These are phyloP conservation scores for Amphipyra tragopoginis DNA, from an alignment of 2,888 invertebrate species.

Conservation along the genomic window DNA sequence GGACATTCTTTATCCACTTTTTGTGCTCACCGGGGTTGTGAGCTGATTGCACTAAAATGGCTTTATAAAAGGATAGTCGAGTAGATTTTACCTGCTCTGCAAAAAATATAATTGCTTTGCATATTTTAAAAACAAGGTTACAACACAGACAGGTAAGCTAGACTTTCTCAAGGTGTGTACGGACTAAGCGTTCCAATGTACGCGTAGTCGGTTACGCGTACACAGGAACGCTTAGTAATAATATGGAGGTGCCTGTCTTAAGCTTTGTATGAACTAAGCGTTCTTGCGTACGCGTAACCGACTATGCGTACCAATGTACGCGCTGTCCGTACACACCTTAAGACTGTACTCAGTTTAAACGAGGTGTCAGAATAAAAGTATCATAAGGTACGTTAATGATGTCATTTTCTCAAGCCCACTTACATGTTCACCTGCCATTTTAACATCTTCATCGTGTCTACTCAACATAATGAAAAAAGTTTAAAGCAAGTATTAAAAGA, in stretches of 20 bases:
- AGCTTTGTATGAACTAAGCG: no score
- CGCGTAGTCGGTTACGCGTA: no score
- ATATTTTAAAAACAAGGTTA: conserved; percentile 39
- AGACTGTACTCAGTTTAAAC: conserved; percentile 20
- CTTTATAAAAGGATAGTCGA: conserved; percentile 21
- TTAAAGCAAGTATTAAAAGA: conserved; percentile 23
- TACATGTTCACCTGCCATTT: conserved; percentile 23
- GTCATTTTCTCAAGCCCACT: conserved; percentile 28
- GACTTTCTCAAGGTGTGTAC: no score
- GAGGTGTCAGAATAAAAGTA: conserved; percentile 20
- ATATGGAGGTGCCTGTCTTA: no score
- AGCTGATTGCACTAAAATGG: conserved; percentile 29
- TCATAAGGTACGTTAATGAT: conserved; percentile 26
- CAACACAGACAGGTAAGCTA: conserved; percentile 21
- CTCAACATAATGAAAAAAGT: conserved; percentile 52
- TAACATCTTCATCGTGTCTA: conserved; percentile 18
- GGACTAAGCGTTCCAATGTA: no score
- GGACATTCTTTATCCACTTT: conserved; percentile 34
- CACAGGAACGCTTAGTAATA: no score
- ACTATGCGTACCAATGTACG: no score
- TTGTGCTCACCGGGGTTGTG: conserved; percentile 18
- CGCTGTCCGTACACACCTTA: no score
- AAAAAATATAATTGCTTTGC: conserved; percentile 12
- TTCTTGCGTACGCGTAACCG: no score
- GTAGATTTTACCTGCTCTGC: conserved; percentile 6